Conservation (phyloP, 2,113 vertebrate genomes). For the Phylloscopus whistleri region DNA sequence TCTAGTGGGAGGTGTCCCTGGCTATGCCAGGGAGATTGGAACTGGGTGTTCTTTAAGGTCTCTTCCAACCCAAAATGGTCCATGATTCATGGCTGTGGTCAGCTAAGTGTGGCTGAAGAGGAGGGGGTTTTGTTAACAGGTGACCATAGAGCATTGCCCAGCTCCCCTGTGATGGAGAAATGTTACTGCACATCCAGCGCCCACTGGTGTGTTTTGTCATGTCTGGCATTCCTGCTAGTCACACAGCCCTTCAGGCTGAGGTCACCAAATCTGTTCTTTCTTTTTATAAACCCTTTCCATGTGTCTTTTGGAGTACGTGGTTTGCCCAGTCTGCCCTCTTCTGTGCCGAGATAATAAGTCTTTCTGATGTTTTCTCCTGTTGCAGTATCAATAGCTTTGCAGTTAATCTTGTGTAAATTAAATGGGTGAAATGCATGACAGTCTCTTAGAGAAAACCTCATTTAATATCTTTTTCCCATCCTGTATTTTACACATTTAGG, state of each 20-base stretch:
- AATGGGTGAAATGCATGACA: not conserved
- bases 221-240: not conserved
- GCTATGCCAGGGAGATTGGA: not conserved
- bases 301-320: rapidly evolving
- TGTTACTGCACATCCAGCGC: rapidly evolving
- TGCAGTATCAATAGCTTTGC: not conserved
- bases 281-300: not conserved
- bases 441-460: not conserved
- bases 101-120: not conserved
- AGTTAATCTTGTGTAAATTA: not conserved
- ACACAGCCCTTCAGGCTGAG: not conserved
- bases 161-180: not conserved
- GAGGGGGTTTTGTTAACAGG: not conserved
- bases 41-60: not conserved
- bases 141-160: rapidly evolving
- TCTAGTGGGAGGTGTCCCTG: no score
- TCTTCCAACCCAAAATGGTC: not conserved
- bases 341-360: not conserved
- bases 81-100: rapidly evolving
- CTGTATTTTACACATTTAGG: not conserved
- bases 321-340: not conserved
- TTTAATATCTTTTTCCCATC: not conserved
- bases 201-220: rapidly evolving
- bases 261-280: not conserved
- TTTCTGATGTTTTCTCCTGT: not conserved